These are phyloP conservation scores for Hedychridium roseum DNA, from an alignment of 2,888 invertebrate genomes.

Conservation along the genomic window DNA sequence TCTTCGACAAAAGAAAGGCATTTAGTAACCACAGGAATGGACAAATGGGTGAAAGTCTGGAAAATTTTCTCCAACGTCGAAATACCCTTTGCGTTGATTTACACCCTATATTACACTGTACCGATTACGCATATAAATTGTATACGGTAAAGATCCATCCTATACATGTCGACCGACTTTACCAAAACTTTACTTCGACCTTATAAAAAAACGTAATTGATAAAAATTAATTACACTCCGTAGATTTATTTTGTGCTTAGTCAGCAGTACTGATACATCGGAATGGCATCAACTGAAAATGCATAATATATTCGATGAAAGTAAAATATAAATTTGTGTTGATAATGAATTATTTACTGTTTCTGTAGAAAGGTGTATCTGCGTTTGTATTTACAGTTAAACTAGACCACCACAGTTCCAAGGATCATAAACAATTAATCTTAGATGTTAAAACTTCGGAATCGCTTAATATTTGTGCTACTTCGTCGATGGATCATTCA, in stretches of 20 bases:
- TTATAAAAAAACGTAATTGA: too few species aligned
- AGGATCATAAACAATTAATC: slow-evolving; percentile 36
- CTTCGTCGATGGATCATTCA: slow-evolving; percentile 40
- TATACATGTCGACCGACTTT: too few species aligned
- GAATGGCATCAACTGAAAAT: too few species aligned
- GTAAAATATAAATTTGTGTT: neutral
- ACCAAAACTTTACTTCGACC: too few species aligned
- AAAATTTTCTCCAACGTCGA: slow-evolving; percentile 35
- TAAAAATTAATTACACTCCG: too few species aligned
- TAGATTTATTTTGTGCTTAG: too few species aligned
- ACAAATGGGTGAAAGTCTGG: slow-evolving; percentile 47
- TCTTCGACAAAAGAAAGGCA: slow-evolving; percentile 22
- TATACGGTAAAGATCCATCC: slow-evolving; percentile 30
- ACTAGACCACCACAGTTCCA: slow-evolving; percentile 34
- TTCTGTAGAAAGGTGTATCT: neutral
- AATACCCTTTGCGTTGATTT: slow-evolving; percentile 30
- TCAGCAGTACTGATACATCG: too few species aligned
- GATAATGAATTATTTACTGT: too few species aligned
- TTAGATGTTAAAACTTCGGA: slow-evolving; percentile 32
- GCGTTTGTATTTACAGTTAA: slow-evolving; percentile 18
- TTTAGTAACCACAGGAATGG: slow-evolving; percentile 35
- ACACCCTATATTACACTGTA: slow-evolving; percentile 30
- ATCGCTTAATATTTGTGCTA: slow-evolving; percentile 38
- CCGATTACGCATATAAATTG: slow-evolving; percentile 32
- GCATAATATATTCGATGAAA: neutral